phyloP scores from a whole-genome alignment of 2,888 invertebrate genomes.

The Buathra laborator region DNA sequence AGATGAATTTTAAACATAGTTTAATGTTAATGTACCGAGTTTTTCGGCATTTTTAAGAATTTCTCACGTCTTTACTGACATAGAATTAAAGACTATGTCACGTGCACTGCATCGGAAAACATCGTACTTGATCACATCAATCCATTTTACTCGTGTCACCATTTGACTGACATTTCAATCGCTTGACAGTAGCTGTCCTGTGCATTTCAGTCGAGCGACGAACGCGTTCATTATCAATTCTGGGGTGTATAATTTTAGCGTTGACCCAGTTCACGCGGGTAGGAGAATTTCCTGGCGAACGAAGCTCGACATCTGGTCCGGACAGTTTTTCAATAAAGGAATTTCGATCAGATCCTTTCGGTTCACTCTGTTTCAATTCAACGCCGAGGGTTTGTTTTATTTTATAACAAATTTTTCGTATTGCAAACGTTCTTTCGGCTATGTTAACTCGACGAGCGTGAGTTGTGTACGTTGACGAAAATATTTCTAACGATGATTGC shows the following conservation, averaged over 20 bases:
- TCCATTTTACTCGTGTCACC: neutral
- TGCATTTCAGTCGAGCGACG: neutral
- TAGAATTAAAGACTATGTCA: neutral
- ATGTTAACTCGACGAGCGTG: neutral
- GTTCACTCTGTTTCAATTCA: neutral
- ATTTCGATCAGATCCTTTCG: too few species aligned
- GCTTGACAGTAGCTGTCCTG: neutral
- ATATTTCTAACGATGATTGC: neutral
- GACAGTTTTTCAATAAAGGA: constrained; percentile 14
- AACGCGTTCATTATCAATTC: constrained; percentile 10
- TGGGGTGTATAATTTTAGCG: constrained; percentile 9
- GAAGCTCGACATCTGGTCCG: neutral
- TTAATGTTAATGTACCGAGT: too few species aligned
- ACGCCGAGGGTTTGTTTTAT: neutral
- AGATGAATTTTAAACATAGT: too few species aligned
- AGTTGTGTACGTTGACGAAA: neutral
- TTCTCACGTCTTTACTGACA: neutral
- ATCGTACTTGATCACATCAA: neutral
- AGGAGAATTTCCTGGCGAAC: neutral
- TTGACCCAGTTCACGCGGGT: constrained; percentile 11
- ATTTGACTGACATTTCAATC: constrained; percentile 5
- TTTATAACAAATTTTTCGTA: neutral
- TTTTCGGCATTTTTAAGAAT: too few species aligned
- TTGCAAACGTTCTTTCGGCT: neutral
- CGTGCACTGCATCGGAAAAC: neutral